Conservation (phyloP, 1,140 invertebrate genomes). For the Cherax destructor region DNA sequence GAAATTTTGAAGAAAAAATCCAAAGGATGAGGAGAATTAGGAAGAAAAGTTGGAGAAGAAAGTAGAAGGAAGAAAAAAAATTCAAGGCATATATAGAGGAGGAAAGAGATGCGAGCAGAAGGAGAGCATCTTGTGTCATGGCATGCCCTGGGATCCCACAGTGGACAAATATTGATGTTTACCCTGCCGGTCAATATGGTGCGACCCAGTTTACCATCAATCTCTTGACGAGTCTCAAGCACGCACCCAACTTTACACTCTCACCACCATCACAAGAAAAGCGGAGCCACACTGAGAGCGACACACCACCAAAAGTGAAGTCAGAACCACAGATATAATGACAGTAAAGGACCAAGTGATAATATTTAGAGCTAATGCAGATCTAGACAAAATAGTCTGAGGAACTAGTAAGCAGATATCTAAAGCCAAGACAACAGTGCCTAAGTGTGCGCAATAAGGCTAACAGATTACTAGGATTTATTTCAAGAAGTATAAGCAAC, state of each 20-base stretch:
- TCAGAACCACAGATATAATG: too few species aligned
- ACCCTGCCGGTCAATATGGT: background rate
- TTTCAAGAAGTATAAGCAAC: too few species aligned
- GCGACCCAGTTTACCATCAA: conserved; percentile 12
- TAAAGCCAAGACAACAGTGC: too few species aligned
- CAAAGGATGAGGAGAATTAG: background rate
- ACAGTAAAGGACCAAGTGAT: too few species aligned
- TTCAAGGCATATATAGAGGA: background rate
- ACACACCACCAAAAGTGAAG: too few species aligned
- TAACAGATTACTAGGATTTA: too few species aligned
- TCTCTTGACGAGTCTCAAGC: background rate
- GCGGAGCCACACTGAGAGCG: too few species aligned
- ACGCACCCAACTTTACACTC: background rate
- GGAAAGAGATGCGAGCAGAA: background rate
- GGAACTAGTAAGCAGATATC: too few species aligned
- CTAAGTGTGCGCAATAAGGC: too few species aligned
- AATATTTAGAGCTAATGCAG: too few species aligned
- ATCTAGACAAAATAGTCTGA: too few species aligned
- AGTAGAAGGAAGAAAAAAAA: background rate
- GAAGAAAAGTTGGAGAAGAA: background rate
- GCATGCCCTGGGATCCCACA: background rate
- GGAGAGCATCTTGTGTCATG: background rate
- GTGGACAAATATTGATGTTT: conserved; percentile 10
- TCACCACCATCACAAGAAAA: too few species aligned
- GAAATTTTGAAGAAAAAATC: background rate